Evolutionary conservation across 2,113 vertebrate species (phyloP).

Genomic region (Tyrannus savana): DNA sequence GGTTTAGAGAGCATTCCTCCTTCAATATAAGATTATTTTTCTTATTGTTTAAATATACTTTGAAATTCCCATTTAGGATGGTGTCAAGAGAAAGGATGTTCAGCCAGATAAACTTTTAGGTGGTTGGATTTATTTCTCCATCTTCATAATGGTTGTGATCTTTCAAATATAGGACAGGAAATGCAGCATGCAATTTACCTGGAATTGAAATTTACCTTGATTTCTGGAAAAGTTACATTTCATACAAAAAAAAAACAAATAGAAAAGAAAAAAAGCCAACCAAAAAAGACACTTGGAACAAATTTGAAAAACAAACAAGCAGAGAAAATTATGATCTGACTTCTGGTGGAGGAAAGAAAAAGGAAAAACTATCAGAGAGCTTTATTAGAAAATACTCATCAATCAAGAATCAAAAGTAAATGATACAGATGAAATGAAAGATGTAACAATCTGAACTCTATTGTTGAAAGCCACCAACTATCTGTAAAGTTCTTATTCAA

Average conservation of each 20-base stretch:
- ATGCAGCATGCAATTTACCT: not conserved
- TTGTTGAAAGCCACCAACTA: not conserved
- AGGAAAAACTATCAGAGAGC: not conserved
- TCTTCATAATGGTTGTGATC: not conserved
- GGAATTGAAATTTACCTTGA: not conserved
- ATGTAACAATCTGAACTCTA: not conserved
- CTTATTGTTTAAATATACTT: not conserved
- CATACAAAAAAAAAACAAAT: not conserved
- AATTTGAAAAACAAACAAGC: not conserved
- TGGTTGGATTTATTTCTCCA: rapidly evolving
- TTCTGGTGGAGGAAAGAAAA: not conserved
- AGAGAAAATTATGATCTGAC: not conserved
- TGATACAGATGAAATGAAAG: not conserved
- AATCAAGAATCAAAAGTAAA: not conserved
- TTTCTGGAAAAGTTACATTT: not conserved
- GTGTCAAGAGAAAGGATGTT: not conserved
- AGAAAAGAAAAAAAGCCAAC: not conserved
- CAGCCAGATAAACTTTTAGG: not conserved
- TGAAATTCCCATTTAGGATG: not conserved
- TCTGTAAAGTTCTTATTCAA: not conserved
- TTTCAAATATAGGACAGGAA: not conserved
- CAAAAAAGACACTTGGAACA: not conserved
- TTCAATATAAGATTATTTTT: not conserved
- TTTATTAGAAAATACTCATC: not conserved
- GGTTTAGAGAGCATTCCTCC: not conserved